A percentile compares a stretch with the other conserved stretches of the same genome.
These are phyloP conservation scores for Cydia pomonella DNA, from an alignment of 1,140 invertebrate genomes.

Conservation along the genomic window DNA sequence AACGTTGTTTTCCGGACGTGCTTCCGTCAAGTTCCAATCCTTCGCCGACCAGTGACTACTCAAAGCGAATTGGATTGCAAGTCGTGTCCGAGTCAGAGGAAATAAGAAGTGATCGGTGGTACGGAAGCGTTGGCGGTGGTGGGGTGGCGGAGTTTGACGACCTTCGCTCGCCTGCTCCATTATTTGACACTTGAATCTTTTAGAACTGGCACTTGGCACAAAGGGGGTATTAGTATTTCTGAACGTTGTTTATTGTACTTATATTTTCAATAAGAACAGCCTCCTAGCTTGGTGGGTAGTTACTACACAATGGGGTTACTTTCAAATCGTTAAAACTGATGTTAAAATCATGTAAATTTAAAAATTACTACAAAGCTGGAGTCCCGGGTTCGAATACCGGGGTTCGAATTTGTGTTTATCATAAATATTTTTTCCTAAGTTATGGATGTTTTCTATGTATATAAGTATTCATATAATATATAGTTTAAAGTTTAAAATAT, in stretches of 20 bases:
- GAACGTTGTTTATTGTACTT: background rate
- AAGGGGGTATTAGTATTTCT: background rate
- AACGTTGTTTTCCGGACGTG: background rate
- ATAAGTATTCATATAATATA: no score
- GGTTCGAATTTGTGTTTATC: no score
- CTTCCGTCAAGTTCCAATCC: slow-evolving; percentile 10
- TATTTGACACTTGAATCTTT: background rate
- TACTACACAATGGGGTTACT: no score
- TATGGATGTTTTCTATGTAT: no score
- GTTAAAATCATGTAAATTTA: no score
- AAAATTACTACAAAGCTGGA: no score
- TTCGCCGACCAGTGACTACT: background rate
- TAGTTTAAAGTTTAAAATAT: no score
- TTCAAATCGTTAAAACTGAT: no score
- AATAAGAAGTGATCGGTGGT: slow-evolving; percentile 26
- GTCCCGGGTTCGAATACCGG: no score
- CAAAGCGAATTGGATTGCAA: slow-evolving; percentile 17
- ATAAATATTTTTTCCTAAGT: no score
- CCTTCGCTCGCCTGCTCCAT: slow-evolving; percentile 29
- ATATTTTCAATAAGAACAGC: background rate
- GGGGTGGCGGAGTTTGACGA: slow-evolving; percentile 36
- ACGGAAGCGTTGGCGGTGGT: slow-evolving; percentile 32
- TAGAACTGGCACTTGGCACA: slow-evolving; percentile 13
- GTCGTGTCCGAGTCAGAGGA: slow-evolving; percentile 16
- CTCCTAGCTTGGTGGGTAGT: no score